Conservation (phyloP, 2,888 invertebrate genomes). For the Parascotia fuliginaria region DNA sequence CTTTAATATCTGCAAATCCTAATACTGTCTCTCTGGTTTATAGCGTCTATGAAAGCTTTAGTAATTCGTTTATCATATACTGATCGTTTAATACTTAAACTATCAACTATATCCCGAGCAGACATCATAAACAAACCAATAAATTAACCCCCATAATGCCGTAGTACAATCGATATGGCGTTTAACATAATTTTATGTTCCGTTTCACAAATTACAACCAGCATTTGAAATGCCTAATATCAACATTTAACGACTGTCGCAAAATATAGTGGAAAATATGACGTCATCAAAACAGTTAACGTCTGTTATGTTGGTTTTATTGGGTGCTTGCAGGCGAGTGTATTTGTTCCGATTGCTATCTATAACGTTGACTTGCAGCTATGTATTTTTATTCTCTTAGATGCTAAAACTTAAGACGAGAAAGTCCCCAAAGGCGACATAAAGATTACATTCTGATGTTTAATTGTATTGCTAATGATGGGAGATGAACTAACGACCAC, state of each 20-base stretch:
- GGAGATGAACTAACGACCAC: no score
- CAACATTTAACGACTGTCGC: constrained; percentile 55
- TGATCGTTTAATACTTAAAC: constrained; percentile 27
- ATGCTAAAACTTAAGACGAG: constrained; percentile 10
- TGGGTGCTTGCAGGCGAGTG: constrained; percentile 23
- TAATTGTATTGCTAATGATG: no score
- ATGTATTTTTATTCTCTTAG: constrained; percentile 18
- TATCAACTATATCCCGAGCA: constrained; percentile 26
- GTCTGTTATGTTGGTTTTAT: constrained; percentile 57
- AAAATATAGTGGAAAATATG: constrained; percentile 61
- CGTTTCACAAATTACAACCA: constrained; percentile 43
- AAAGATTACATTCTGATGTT: no score
- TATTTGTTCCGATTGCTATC: constrained; percentile 39
- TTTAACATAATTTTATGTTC: constrained; percentile 55
- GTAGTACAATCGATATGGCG: constrained; percentile 35
- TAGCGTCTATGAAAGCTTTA: constrained; percentile 16
- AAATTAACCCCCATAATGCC: constrained; percentile 36
- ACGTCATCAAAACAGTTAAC: constrained; percentile 56
- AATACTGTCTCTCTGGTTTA: constrained; percentile 17
- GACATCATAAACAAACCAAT: constrained; percentile 38
- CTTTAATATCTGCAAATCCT: neutral
- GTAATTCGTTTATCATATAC: constrained; percentile 24
- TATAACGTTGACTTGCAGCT: constrained; percentile 37
- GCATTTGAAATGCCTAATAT: constrained; percentile 44
- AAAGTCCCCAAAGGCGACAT: neutral